Percentiles rank a stretch among this genome's conserved stretches.
Conservation (phyloP, 2,888 invertebrate species). For the Athripsodes cinereus region DNA sequence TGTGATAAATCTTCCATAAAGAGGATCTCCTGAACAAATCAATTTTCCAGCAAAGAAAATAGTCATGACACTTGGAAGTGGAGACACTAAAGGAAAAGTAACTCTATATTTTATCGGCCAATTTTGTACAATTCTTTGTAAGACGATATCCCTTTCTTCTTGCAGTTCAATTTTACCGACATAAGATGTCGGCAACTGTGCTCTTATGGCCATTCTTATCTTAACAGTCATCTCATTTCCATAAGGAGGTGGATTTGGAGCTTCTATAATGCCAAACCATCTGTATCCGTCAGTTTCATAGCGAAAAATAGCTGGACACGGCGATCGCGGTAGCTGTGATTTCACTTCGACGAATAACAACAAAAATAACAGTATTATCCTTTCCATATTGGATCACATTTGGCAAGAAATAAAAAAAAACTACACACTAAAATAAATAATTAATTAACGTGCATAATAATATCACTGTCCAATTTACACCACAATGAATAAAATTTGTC, state of each 20-base stretch:
- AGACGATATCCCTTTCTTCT: slow-evolving; percentile 30
- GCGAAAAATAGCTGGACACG: slow-evolving; percentile 21
- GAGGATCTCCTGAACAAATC: slow-evolving; percentile 32
- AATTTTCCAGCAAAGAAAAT: slow-evolving; percentile 31
- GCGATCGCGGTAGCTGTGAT: slow-evolving; percentile 16
- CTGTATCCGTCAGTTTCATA: slow-evolving; percentile 22
- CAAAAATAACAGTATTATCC: slow-evolving; percentile 2
- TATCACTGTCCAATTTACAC: too few species aligned
- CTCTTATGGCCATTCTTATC: slow-evolving; percentile 21
- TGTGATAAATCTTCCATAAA: slow-evolving; percentile 33
- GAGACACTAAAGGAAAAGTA: slow-evolving; percentile 33
- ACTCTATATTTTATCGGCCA: slow-evolving; percentile 32
- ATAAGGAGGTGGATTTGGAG: slow-evolving; percentile 22
- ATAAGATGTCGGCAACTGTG: slow-evolving; percentile 27
- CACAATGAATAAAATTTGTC: too few species aligned
- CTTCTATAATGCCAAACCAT: slow-evolving; percentile 22
- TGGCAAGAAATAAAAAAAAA: too few species aligned
- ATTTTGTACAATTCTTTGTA: slow-evolving; percentile 30
- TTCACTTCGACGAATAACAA: neutral
- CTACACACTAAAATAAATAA: too few species aligned
- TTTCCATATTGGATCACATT: slow-evolving; percentile 9
- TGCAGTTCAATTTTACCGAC: slow-evolving; percentile 33
- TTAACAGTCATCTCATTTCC: slow-evolving; percentile 21
- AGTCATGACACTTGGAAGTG: slow-evolving; percentile 32
- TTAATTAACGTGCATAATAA: too few species aligned